Percentiles rank a stretch among this genome's conserved stretches.
Conservation (phyloP, 2,888 invertebrate species). For the Carpatolechia fugitivella region DNA sequence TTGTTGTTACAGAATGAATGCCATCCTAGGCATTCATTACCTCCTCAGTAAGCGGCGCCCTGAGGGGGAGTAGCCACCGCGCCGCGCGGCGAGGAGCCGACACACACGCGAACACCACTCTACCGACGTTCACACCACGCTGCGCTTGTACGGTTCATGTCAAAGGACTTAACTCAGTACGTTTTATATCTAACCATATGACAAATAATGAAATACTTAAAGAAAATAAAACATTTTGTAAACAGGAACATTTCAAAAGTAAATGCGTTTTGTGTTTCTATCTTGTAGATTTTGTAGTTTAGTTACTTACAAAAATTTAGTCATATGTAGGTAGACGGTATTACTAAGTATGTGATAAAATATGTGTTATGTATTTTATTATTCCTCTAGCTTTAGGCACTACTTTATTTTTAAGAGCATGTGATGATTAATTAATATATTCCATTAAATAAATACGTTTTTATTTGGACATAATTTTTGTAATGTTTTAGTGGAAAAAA, state of each 20-base stretch:
- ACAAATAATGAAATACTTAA: background rate
- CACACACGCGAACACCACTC: background rate
- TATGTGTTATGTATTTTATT: slow-evolving; percentile 55
- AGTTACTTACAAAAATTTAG: slow-evolving; percentile 21
- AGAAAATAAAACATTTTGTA: slow-evolving; percentile 18
- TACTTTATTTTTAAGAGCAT: slow-evolving; percentile 52
- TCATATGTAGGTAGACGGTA: slow-evolving; percentile 36
- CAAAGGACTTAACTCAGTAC: slow-evolving; percentile 23
- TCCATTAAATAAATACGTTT: slow-evolving; percentile 60
- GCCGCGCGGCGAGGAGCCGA: slow-evolving; percentile 1
- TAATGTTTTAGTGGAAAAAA: slow-evolving; percentile 4
- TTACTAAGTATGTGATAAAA: slow-evolving; percentile 37
- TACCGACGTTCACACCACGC: background rate
- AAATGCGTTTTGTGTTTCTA: slow-evolving; percentile 25
- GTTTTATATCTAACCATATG: slow-evolving; percentile 26
- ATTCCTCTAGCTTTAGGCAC: slow-evolving; percentile 56
- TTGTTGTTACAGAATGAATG: slow-evolving; percentile 66
- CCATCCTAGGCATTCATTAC: slow-evolving; percentile 60
- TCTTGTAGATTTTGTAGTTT: slow-evolving; percentile 24
- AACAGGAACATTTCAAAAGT: slow-evolving; percentile 22
- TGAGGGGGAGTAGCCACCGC: slow-evolving; percentile 28
- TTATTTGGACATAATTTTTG: slow-evolving; percentile 35
- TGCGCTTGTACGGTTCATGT: slow-evolving; percentile 10
- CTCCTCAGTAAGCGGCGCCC: slow-evolving; percentile 45
- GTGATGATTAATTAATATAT: slow-evolving; percentile 43